Base-by-base conservation (phyloP, 2,888 invertebrate species). In the Drosophila prostipennis region DNA sequence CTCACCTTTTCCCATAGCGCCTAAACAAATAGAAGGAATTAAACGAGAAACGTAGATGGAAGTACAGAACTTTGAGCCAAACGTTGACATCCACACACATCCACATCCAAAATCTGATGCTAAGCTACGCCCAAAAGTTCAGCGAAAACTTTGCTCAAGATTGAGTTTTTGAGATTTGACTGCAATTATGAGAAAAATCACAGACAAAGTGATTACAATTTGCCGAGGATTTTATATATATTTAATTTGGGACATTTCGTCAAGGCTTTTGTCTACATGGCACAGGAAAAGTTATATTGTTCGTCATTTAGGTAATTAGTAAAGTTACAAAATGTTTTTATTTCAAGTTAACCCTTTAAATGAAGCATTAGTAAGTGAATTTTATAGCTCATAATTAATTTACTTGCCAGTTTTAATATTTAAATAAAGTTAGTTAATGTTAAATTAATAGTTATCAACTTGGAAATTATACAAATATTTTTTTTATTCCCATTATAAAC, bases 81-180 rank as follows among this genome's bases (percentile, higher is more conserved):
- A 63, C 49, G 73, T 59, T 55, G 26, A 60, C 42, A n/a, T n/a
- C n/a, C n/a, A n/a, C n/a, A 40, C 36, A 75, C 51, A 49, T 48
- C 26, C 34, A 11, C 29, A 29, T 29, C 29, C 23, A 69, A 46
- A 34, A 34, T 34, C 32, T 3, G 3, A 34, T 39, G 53, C 37
- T 14, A 52, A 16, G 58, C 57, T 37, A 13, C 14, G 58, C 23
- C 57, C 40, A 42, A 34, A 53, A 58, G 58, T 19, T 74, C 10
- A 45, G 1, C 19, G 11, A 5, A 37, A 59, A 59, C 45, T 61
- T 61, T 14, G 14, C 45, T 23, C 2, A 2, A 14, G 29, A 37
- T 59, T 45, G 61, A 46, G 45, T 61, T 60, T 60, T 42, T 60
- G 40, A 58, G 58, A 58, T 58, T 57, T 58, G 58, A 34, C 40